Base-by-base conservation (phyloP, 2,888 invertebrate species). In the Xylota segnis region DNA sequence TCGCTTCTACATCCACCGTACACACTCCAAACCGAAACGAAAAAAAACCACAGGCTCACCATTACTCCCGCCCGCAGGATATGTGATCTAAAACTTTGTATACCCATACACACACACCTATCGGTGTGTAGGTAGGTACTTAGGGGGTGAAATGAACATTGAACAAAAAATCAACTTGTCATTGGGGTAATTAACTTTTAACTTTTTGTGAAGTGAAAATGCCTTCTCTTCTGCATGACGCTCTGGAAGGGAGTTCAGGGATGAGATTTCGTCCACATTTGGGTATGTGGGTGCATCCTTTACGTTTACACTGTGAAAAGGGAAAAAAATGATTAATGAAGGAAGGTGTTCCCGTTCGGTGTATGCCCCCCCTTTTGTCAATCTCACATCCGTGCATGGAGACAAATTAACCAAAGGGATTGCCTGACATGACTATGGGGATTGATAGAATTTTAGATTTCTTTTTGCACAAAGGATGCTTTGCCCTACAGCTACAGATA, bases 161-260 rank as follows among this genome's bases (percentile, higher is more conserved):
- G n/a, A 66, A 40, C 18, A 78, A 78, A 66, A 78, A 78, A 61
- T 74, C 72, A 74, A 83, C 78, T 63, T 78, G 83, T 83, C 83
- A 83, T 78, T 68, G 74, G 66, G 66, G 66, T 75, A 81, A 74
- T 81, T 81, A 81, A 74, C 75, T 81, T 83, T 83, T 68, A 63
- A 61, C 61, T 78, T 77, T 23, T 66, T 72, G 43, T 65, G 43
- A 77, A 72, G 59, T 32, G 54, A 58, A 77, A 77, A 77, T 47
- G 45, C 37, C 43, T 45, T 32, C 47, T 45, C 61, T 45, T 23
- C 23, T n/a, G n/a, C 23, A 16, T 65, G 58, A 32, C n/a, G 18
- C n/a, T 2, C 32, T 27, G 4, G 34, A 14, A 16, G 54, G 16
- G 27, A 3, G 16, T 29, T 2, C 16, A 4, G 18, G 14, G 14